Base-by-base conservation (phyloP, 2,888 invertebrate genomes). In the Macrosoma leucophasiata region DNA sequence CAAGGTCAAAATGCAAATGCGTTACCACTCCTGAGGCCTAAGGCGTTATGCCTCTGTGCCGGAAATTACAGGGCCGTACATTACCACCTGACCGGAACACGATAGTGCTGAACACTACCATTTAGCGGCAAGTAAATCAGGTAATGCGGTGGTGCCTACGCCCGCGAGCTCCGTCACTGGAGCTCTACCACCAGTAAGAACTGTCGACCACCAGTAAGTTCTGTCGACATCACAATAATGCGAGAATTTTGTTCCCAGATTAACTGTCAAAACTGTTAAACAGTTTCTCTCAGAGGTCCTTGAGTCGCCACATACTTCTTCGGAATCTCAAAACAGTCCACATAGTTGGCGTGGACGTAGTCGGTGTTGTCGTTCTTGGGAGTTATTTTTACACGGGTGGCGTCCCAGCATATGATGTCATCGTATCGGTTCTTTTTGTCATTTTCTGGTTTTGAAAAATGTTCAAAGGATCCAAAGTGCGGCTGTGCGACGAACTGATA, bases 341-440 rank as follows among this genome's bases (percentile, higher is more conserved):
- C 29, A 29, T 19, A 29, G 9, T 29, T 29, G n/a, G 29, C 29
- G n/a, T 29, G 29, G n/a, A 29, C 15, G 15, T 15, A 26, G 26
- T 15, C 26, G 26, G 26, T 26, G 15, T 26, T n/a, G 2, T 13
- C 26, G 13, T 26, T 26, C 6, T 26, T 26, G 26, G 26, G 26
- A n/a, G 26, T 26, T 26, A 26, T 26, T 15, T 26, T 26, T 15
- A 26, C 26, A 26, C 26, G 26, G 26, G 26, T 26, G 13, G 2
- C 10, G 26, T 26, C 26, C 26, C 26, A 26, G 26, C 26, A 26
- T 14, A 26, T 2, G 26, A 26, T 26, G 3, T 26, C 26, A 26
- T 15, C 10, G 26, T 26, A 26, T 14, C 26, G 26, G 15, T 26
- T 26, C 15, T 26, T 26, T 3, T n/a, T 26, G 10, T 2, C 4